Evolutionary conservation across 2,113 vertebrate genomes (phyloP).

Genomic region (Neofelis nebulosa): DNA sequence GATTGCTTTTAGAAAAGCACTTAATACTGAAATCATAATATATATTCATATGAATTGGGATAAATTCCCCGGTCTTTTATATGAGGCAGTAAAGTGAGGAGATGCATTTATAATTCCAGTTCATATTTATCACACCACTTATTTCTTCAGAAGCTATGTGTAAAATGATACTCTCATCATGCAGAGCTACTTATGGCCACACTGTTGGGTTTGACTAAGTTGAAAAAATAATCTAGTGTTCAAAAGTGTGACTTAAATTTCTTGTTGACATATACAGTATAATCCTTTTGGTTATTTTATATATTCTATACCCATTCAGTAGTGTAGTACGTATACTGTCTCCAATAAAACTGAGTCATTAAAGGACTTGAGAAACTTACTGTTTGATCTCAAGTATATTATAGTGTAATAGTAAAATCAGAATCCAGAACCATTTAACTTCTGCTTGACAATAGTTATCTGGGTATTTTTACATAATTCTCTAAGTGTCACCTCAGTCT

Average conservation of each 20-base stretch:
- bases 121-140: constrained; percentile 45
- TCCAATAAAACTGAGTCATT: constrained; percentile 20
- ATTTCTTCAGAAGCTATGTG: constrained; percentile 59
- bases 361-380: not conserved
- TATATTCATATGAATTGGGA: constrained; percentile 10
- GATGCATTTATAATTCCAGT: constrained; percentile 41
- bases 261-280: not conserved
- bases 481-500: not conserved
- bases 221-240: constrained; percentile 19
- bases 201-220: not conserved
- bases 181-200: not conserved
- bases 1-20: constrained; percentile 54
- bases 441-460: not conserved
- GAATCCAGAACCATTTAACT: constrained; percentile 35
- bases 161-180: not conserved
- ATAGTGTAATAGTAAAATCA: constrained; percentile 21
- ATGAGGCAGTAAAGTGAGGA: constrained; percentile 31
- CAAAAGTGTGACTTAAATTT: constrained; percentile 50
- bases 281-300: constrained; percentile 39
- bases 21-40: constrained; percentile 56
- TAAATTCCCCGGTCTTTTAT: constrained; percentile 39
- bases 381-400: not conserved
- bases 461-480: constrained; percentile 3
- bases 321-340: not conserved
- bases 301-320: not conserved